These are phyloP conservation scores for Epinotia bilunana DNA, from an alignment of 2,888 invertebrate genomes.

Conservation along the genomic window DNA sequence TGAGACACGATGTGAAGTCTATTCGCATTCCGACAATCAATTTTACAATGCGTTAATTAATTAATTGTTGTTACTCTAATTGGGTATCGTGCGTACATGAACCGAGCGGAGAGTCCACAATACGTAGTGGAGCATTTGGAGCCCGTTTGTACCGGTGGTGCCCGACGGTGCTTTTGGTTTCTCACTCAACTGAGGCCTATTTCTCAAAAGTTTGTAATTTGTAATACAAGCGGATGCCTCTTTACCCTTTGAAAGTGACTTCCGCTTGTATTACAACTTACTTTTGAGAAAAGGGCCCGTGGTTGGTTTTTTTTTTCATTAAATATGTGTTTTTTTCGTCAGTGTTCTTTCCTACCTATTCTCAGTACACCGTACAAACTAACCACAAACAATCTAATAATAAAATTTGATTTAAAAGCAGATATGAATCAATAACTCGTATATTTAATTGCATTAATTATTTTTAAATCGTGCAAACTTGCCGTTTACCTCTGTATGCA, in stretches of 20 bases:
- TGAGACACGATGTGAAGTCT: slow-evolving; percentile 73
- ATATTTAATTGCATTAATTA: background rate
- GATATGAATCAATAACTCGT: background rate
- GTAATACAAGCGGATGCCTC: too few species aligned
- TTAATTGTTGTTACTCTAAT: slow-evolving; percentile 58
- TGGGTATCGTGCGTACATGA: slow-evolving; percentile 27
- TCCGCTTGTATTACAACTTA: too few species aligned
- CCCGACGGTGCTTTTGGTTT: background rate
- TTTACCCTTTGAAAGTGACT: too few species aligned
- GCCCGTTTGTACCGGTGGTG: background rate
- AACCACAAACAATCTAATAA: too few species aligned
- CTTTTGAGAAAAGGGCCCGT: too few species aligned
- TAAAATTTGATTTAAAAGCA: too few species aligned
- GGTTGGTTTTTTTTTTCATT: too few species aligned
- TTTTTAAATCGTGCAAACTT: background rate
- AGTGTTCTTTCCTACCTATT: too few species aligned
- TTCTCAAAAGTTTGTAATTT: too few species aligned
- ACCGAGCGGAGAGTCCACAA: background rate
- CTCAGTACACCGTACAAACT: too few species aligned
- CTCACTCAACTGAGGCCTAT: too few species aligned
- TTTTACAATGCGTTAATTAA: slow-evolving; percentile 65
- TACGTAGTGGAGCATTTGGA: background rate
- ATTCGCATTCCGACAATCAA: slow-evolving; percentile 63
- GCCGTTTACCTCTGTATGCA: background rate
- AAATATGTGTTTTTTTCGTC: too few species aligned